Evolutionary conservation across 2,888 invertebrate genomes (phyloP).

Genomic region (Aspidiotus destructor): DNA sequence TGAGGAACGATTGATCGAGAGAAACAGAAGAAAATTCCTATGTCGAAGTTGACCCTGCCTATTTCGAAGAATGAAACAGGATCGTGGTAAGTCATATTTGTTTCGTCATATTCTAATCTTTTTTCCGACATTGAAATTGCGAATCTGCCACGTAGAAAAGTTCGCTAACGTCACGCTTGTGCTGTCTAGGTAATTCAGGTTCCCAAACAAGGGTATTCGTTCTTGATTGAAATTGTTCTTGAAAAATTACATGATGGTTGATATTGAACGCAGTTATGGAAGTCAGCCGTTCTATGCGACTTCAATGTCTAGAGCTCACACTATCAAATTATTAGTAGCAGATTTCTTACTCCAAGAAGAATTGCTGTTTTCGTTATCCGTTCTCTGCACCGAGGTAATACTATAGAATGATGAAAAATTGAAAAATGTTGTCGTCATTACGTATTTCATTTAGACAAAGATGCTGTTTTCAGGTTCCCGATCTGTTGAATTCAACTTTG

Average conservation of each 20-base stretch:
- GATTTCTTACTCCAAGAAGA: conserved; percentile 27
- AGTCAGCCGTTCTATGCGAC: not conserved
- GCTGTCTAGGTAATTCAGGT: conserved; percentile 2
- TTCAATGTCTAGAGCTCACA: conserved; percentile 6
- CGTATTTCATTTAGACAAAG: not conserved
- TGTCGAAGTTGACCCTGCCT: too few species aligned
- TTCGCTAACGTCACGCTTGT: too few species aligned
- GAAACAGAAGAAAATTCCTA: too few species aligned
- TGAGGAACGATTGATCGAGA: too few species aligned
- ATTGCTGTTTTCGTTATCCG: conserved; percentile 25
- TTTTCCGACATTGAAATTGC: too few species aligned
- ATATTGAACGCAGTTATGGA: conserved; percentile 10
- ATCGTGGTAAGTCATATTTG: too few species aligned
- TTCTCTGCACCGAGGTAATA: conserved; percentile 17
- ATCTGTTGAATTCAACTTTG: conserved; percentile 11
- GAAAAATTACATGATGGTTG: conserved; percentile 20
- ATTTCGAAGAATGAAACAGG: too few species aligned
- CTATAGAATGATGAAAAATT: not conserved
- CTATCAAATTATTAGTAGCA: conserved; percentile 16
- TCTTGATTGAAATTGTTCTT: conserved; percentile 8
- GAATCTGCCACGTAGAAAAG: too few species aligned
- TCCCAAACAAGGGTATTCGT: conserved; percentile 17
- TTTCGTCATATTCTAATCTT: too few species aligned
- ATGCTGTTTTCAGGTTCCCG: conserved; percentile 10
- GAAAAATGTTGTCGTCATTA: not conserved